Base-by-base conservation (phyloP, 2,113 vertebrate genomes). In the Platysteira castanea region DNA sequence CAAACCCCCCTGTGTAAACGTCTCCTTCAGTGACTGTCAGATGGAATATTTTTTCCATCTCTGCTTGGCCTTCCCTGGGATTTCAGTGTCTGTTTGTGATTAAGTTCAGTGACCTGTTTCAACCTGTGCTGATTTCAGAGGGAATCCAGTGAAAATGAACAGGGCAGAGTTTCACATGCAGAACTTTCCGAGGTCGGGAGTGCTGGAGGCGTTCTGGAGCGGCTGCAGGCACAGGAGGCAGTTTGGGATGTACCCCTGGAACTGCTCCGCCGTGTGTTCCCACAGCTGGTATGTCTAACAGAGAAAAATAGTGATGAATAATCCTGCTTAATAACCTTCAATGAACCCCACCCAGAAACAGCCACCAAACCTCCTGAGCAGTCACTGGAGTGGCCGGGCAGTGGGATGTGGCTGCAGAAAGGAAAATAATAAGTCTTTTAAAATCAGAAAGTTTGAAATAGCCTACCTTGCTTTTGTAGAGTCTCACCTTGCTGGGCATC, bases 341-440 rank as follows among this genome's bases (percentile, higher is more conserved):
- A 3, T 5, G 4, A 69, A 4, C 35, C 23, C 23, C 73, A n/a
- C 60, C 60, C 65, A 67, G 65, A 41, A 61, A 46, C 3, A 2
- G 54, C 44, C 21, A 22, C 33, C 46, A 17, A 31, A 21, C 35
- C 19, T 18, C 18, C 41, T 13, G 42, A 8, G 6, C 9, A 5
- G 20, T 59, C 0, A 0, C 30, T 59, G 8, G 11, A 24, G 64
- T 1, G 1, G 8, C 59, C 0, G 0, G 13, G 57, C 20, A 4
- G 26, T 10, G 13, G 46, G 41, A 27, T 16, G 69, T 28, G 27
- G 17, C 61, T 65, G 60, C 1, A 1, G 28, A 10, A 22, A 35
- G n/a, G 42, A 79, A 77, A 74, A 20, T 42, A 33, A 44, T 31
- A 14, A 20, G 9, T 12, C 5, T 46, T 67, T 24, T 52, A 7